Conservation (phyloP, 2,113 vertebrate species). For the Martes martes region DNA sequence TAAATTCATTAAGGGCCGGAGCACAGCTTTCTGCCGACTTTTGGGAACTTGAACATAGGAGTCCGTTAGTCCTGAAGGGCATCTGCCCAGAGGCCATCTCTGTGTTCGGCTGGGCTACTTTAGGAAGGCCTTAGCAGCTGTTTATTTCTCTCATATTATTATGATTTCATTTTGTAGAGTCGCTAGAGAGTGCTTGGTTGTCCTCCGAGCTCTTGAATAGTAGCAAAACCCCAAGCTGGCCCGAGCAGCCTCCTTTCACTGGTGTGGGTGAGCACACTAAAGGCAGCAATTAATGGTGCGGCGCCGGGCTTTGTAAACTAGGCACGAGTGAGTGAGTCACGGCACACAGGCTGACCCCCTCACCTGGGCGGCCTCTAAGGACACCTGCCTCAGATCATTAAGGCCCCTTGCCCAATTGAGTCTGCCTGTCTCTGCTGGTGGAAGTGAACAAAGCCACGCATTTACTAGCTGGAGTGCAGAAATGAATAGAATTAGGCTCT, state of each 20-base stretch:
- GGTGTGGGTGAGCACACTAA: conserved; percentile 83
- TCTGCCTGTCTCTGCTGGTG: conserved; percentile 87
- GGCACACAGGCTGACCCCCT: conserved; percentile 80
- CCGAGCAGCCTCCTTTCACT: conserved; percentile 45
- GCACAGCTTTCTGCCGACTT: neutral
- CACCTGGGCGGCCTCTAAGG: conserved; percentile 88
- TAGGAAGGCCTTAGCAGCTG: conserved; percentile 55
- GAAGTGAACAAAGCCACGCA: conserved; percentile 81
- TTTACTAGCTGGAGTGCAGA: conserved; percentile 69
- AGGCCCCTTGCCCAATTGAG: conserved; percentile 89
- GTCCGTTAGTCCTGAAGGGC: neutral
- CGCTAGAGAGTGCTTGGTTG: conserved; percentile 49
- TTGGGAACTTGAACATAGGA: neutral
- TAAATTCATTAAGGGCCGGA: neutral
- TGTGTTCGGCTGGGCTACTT: conserved; percentile 6
- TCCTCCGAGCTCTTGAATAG: conserved; percentile 34
- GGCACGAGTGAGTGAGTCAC: conserved; percentile 73
- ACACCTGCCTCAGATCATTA: conserved; percentile 96
- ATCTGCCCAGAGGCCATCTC: conserved; percentile 36
- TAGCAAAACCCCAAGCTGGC: conserved; percentile 1
- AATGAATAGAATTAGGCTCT: conserved; percentile 87
- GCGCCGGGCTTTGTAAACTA: conserved; percentile 75
- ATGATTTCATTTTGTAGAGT: conserved; percentile 58
- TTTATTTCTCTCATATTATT: conserved; percentile 62
- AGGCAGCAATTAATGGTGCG: conserved; percentile 90